A percentile compares a stretch with the other conserved stretches of the same genome.
Conservation (phyloP, 1,140 invertebrate species). For the Macrocentrus cingulum region DNA sequence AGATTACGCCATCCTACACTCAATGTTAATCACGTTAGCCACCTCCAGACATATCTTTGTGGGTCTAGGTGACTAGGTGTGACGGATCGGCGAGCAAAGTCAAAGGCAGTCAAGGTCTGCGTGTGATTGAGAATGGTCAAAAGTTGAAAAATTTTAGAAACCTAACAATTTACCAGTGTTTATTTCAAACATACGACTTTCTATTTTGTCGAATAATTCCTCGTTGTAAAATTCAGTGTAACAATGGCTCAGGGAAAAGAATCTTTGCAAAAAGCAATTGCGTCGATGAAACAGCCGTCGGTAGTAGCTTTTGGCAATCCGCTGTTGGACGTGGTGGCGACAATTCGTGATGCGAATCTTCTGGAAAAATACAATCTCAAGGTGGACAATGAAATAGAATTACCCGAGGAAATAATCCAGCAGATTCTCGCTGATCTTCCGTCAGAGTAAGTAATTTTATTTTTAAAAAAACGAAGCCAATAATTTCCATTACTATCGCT, state of each 20-base stretch:
- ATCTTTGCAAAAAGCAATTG: constrained; percentile 31
- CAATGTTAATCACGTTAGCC: neutral
- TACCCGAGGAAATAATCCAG: constrained; percentile 45
- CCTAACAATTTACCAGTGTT: neutral
- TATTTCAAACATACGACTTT: no score
- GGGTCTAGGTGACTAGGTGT: no score
- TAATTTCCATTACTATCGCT: neutral
- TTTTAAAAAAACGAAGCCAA: constrained; percentile 13
- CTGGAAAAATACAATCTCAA: constrained; percentile 62
- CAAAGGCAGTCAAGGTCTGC: constrained; percentile 7
- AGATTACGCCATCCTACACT: no score
- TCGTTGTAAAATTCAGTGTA: no score
- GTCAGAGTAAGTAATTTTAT: constrained; percentile 36
- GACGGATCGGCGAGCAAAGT: neutral
- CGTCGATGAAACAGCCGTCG: constrained; percentile 34
- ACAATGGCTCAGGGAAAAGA: constrained; percentile 39
- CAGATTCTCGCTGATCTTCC: constrained; percentile 43
- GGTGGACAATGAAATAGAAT: constrained; percentile 57
- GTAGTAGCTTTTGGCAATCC: constrained; percentile 67
- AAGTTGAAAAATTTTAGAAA: neutral
- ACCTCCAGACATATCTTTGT: neutral
- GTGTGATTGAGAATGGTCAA: neutral
- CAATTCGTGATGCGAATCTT: constrained; percentile 55
- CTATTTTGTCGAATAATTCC: no score
- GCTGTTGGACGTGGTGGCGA: constrained; percentile 65